Evolutionary conservation across 2,888 invertebrate genomes (phyloP).

Genomic region (Seladonia tumulorum): DNA sequence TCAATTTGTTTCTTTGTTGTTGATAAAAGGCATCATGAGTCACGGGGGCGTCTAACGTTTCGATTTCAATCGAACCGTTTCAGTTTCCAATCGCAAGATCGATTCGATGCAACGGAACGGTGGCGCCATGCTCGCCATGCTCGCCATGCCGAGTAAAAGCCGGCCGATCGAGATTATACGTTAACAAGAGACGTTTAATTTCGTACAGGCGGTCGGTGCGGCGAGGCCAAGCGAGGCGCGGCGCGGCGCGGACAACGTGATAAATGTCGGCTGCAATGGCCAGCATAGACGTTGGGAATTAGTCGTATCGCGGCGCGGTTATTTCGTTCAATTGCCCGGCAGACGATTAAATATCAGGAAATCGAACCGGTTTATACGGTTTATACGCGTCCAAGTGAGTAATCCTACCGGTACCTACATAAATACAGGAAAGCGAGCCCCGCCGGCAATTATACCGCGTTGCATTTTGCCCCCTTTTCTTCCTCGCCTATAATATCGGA

Average conservation of each 20-base stretch:
- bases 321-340: constrained; percentile 30
- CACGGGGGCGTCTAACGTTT: not conserved
- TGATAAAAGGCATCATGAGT: not conserved
- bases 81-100: not conserved
- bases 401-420: constrained; percentile 13
- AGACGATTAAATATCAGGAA: constrained; percentile 51
- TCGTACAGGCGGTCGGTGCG: not conserved
- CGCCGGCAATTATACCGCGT: constrained; percentile 40
- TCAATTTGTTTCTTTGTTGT: not conserved
- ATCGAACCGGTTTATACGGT: constrained; percentile 58
- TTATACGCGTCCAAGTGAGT: constrained; percentile 26
- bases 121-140: no score
- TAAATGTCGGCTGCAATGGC: constrained; percentile 29
- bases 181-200: constrained; percentile 47
- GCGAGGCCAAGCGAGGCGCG: no score
- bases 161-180: constrained; percentile 23
- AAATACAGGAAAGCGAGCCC: constrained; percentile 32
- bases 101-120: not conserved
- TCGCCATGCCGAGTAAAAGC: not conserved
- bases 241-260: constrained; percentile 26
- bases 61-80: not conserved
- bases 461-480: constrained; percentile 5
- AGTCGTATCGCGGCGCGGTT: constrained; percentile 34
- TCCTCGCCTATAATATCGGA: constrained; percentile 21
- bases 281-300: constrained; percentile 39